These are phyloP conservation scores for Excalfactoria chinensis DNA, from an alignment of 2,113 vertebrate species.

Conservation along the genomic window DNA sequence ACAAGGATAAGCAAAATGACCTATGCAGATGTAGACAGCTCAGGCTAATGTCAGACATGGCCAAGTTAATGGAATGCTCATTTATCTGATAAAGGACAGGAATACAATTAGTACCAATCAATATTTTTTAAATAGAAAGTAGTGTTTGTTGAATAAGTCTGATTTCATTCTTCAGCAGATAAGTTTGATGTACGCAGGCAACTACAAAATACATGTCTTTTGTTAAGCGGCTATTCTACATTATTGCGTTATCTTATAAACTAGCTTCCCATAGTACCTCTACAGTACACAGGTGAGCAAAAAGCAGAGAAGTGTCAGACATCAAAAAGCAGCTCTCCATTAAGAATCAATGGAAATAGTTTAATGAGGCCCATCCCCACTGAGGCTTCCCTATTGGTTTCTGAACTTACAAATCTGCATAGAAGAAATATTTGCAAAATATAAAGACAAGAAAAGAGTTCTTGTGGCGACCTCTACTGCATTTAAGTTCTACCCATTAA, in stretches of 20 bases:
- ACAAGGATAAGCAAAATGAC: not conserved
- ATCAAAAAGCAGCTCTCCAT: not conserved
- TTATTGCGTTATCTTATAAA: not conserved
- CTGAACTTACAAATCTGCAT: not conserved
- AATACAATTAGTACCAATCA: not conserved
- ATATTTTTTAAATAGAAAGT: not conserved
- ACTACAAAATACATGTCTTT: accelerated
- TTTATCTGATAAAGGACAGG: not conserved
- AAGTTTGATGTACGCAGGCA: not conserved
- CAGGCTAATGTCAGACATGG: not conserved
- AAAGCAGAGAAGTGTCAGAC: not conserved
- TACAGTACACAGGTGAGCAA: not conserved
- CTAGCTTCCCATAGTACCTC: not conserved
- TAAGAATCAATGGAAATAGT: not conserved
- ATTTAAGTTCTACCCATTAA: not conserved
- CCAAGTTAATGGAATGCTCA: not conserved
- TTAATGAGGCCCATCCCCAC: not conserved
- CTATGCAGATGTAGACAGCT: not conserved
- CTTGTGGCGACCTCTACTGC: not conserved
- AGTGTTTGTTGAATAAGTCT: not conserved
- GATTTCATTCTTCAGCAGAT: not conserved
- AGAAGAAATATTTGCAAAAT: not conserved
- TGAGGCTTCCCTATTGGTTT: not conserved
- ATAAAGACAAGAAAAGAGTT: not conserved
- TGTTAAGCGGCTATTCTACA: not conserved